Evolutionary conservation across 1,140 invertebrate species (phyloP).

Genomic region (Elysia chlorotica): DNA sequence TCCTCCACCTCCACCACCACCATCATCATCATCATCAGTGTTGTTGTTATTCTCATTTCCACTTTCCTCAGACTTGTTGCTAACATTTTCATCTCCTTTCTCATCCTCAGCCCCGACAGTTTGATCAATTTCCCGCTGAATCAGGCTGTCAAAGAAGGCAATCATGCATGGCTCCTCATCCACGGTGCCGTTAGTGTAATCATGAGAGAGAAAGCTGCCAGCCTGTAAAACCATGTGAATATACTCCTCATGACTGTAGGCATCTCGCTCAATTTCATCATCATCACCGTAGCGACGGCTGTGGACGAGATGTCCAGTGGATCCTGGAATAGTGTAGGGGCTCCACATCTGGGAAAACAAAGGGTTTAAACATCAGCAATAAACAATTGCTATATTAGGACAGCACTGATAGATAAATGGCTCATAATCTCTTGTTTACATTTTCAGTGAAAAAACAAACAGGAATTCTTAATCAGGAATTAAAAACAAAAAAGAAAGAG

Average conservation of each 20-base stretch:
- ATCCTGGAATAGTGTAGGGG: constrained; percentile 50
- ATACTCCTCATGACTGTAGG: constrained; percentile 87
- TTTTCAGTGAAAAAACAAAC: not conserved
- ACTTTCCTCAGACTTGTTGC: constrained; percentile 6
- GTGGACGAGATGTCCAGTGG: constrained; percentile 2
- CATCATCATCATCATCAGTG: not conserved
- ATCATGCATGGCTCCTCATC: constrained; percentile 93
- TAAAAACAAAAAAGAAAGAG: not conserved
- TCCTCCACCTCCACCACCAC: not conserved
- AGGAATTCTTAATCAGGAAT: not conserved
- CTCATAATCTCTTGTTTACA: not conserved
- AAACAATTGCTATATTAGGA: too few species aligned
- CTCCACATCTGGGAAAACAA: constrained; percentile 74
- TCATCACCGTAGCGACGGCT: constrained; percentile 16
- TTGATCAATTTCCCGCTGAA: constrained; percentile 85
- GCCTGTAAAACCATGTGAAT: constrained; percentile 79
- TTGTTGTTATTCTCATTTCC: constrained; percentile 13
- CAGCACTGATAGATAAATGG: not conserved
- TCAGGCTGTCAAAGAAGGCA: constrained; percentile 93
- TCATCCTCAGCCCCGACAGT: constrained; percentile 24
- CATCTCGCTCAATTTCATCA: constrained; percentile 67
- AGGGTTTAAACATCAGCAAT: too few species aligned
- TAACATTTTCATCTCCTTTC: not conserved
- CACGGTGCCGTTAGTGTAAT: constrained; percentile 77
- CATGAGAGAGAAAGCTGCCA: constrained; percentile 68